phyloP scores from a whole-genome alignment of 2,888 invertebrate species.

The Eristalinus sepulchralis region DNA sequence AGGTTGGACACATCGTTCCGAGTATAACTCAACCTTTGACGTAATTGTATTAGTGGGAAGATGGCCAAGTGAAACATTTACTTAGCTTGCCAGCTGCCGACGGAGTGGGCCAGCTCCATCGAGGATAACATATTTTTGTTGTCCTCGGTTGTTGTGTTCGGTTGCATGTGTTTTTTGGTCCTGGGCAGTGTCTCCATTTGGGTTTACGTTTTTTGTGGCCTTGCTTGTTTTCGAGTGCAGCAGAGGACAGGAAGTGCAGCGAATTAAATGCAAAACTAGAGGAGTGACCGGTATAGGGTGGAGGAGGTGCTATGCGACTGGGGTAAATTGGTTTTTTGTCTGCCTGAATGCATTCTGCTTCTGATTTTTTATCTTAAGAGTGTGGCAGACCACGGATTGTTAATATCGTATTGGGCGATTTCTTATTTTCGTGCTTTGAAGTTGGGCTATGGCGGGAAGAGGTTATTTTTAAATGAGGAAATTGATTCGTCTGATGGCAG shows the following conservation, averaged over 20 bases:
- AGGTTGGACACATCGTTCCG: slow-evolving; percentile 59
- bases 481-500: too few species aligned
- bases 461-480: too few species aligned
- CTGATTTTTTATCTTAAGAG: slow-evolving; percentile 37
- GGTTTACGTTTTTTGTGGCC: neutral
- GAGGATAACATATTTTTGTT: slow-evolving; percentile 60
- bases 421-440: too few species aligned
- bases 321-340: slow-evolving; percentile 13
- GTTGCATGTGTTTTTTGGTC: neutral
- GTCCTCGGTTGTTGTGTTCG: slow-evolving; percentile 36
- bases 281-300: slow-evolving; percentile 13
- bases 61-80: slow-evolving; percentile 71
- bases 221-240: slow-evolving; percentile 33
- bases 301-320: neutral
- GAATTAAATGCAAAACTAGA: slow-evolving; percentile 22
- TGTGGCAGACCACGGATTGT: too few species aligned
- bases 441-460: too few species aligned
- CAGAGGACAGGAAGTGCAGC: slow-evolving; percentile 44
- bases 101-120: neutral
- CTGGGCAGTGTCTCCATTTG: neutral
- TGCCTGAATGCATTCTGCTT: neutral
- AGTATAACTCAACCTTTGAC: slow-evolving; percentile 69
- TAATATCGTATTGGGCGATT: too few species aligned
- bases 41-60: slow-evolving; percentile 71
- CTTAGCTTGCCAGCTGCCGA: slow-evolving; percentile 28